Evolutionary conservation across 2,113 vertebrate genomes (phyloP), one percentile per base, ranked within the genome.

Genomic region (Corythoichthys intestinalis): DNA sequence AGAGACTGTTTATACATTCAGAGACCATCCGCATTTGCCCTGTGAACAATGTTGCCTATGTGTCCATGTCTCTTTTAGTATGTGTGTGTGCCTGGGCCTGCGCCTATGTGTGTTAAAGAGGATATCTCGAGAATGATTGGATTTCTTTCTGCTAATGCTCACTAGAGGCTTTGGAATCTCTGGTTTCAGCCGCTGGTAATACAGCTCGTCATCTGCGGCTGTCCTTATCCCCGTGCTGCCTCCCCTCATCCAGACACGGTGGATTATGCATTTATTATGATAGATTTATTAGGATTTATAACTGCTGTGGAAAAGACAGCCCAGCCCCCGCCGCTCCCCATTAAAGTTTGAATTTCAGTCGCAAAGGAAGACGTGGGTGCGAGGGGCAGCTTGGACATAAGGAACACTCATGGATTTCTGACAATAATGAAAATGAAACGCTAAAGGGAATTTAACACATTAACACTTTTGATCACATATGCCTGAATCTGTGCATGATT

Each of bases 231-330:
- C 78, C 68, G 73, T 71, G 76, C 76, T 53, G 67, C 80, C 83
- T 80, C 72, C 79, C 81, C 78, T 80, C 83, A 83, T 83, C 81
- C 86, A 89, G 87, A 88, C 85, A 85, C 65, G 0, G 47, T 75
- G 87, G 85, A 90, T 89, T 85, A 87, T 79, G 66, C 84, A 76
- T 86, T 88, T 83, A 89, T 90, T 88, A 86, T 85, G 80, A 86
- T 84, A 80, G 86, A 88, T 90, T 88, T 87, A 85, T 90, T 81
- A 71, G 83, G 86, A 81, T 88, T 85, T 83, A 82, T 82, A 82
- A 69, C 66, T 39, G 70, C 79, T 63, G 77, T 69, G 82, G 76
- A 85, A 79, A 83, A 87, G 72, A 75, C 66, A 56, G 67, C 75
- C 60, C 50, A 65, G 34, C 59, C 37, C 63, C 60, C 77, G 20